Base-by-base conservation (phyloP, 2,113 vertebrate species). In the Hemiprocne comata region DNA sequence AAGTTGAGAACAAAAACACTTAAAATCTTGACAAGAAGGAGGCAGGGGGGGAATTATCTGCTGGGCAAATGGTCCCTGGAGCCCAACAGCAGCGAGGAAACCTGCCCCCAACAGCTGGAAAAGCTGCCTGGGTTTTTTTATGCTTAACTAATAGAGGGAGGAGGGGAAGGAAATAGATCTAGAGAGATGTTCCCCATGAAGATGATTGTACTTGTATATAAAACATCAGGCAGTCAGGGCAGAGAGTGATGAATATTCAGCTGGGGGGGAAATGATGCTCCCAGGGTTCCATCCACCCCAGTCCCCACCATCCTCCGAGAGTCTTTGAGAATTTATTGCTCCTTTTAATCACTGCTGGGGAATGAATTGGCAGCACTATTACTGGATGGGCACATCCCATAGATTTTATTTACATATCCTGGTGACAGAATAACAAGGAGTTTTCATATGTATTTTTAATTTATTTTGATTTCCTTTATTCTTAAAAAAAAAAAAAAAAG, bases 301-400 rank as follows among this genome's bases (percentile, higher is more conserved):
- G 46, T 48, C 91, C 92, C 94, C 5, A 80, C 93, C 31, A 81
- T 97, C 98, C 96, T 33, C 96, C 0, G 97, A 98, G 98, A 97
- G 96, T 97, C 96, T 82, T 95, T 69, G 94, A 95, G 93, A 97
- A 98, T 98, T 98, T 98, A 98, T 98, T 97, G 98, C 97, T 97
- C 97, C 66, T 98, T 98, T 98, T 98, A 97, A 97, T 98, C 97
- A 96, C 97, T 86, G 96, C 94, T 93, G 78, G 90, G 93, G 98
- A 98, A 98, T 98, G 98, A 97, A 97, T 98, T 98, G 97, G 97
- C 93, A 95, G 91, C 80, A 84, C 97, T 95, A 91, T 97, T 97
- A 96, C 23, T 24, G 96, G 83, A 79, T 80, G 94, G 96, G 75
- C 93, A 77, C 80, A 75, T 76, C 95, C 89, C 97, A 97, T 98